Evolutionary conservation across 1,140 invertebrate species (phyloP), one percentile per base, ranked within the genome.

Genomic region (Caenorhabditis inopinata): DNA sequence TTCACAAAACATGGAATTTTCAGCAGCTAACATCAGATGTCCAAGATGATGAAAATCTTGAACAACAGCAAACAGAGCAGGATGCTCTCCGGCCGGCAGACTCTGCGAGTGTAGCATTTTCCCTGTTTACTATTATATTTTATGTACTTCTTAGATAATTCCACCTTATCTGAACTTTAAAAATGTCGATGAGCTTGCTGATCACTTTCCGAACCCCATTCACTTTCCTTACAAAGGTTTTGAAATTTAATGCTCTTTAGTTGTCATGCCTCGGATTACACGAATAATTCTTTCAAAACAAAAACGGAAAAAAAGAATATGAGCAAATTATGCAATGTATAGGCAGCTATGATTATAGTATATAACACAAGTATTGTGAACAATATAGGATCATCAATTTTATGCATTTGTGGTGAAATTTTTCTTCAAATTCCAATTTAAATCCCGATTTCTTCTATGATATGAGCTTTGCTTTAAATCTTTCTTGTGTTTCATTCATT

Each of bases 361-460:
- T 58, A n/a, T 58, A 58, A 68, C 38, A 68, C 23, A 68, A 68
- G 58, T 68, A 68, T 68, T 68, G 14, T 68, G 32, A 68, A 68
- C 32, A 16, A 68, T 38, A 25, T 68, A 68, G 58, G 58, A 68
- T 68, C 58, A 68, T 68, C 58, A 68, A 68, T 68, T 68, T 29
- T 68, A 68, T 25, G 32, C 58, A 21, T 68, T 68, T 68, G 58
- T 68, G 58, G 58, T 68, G 58, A 68, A 14, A 29, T 68, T 68
- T 38, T 29, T 68, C n/a, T 51, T 51, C 48, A 51, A 51, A 23
- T 51, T 51, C 53, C 53, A 62, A 62, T 29, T 62, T 29, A 25
- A 32, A 18, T 68, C 58, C 58, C 58, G 58, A 68, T 68, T 68
- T 68, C 32, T 68, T 53, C 32, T 68, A 11, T 32, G 29, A 68